phyloP scores from a whole-genome alignment of 2,888 invertebrate species.

The Luffia ferchaultella region DNA sequence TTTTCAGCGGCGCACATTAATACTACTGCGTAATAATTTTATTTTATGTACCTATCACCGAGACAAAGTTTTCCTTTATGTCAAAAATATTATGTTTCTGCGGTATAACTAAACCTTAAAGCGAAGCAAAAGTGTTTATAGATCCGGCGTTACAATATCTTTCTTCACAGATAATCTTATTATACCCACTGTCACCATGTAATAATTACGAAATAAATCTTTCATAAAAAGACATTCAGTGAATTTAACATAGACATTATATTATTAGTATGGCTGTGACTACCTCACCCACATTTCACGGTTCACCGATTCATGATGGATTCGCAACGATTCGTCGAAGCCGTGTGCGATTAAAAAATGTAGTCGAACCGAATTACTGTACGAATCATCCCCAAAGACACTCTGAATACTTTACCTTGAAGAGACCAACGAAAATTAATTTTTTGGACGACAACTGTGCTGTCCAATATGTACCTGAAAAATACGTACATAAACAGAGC shows the following conservation, averaged over 20 bases:
- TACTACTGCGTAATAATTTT: no score
- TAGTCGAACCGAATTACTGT: conserved; percentile 43
- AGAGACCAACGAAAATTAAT: conserved; percentile 41
- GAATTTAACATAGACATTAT: conserved; percentile 18
- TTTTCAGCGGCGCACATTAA: no score
- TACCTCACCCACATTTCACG: conserved; percentile 50
- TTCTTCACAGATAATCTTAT: no score
- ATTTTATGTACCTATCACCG: no score
- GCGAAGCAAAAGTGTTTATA: no score
- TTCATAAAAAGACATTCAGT: no score
- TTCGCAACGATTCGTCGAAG: conserved; percentile 85
- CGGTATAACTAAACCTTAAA: no score
- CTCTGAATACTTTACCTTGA: conserved; percentile 59
- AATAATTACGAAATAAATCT: no score
- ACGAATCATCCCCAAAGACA: conserved; percentile 44
- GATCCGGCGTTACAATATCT: no score
- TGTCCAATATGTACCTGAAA: conserved; percentile 42
- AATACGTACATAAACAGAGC: conserved; percentile 22
- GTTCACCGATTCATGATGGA: conserved; percentile 80
- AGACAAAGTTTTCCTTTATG: no score
- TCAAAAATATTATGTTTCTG: no score
- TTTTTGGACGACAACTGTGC: conserved; percentile 48
- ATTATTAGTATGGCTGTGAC: conserved; percentile 43
- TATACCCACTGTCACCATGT: no score
- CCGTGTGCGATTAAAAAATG: conserved; percentile 53